Evolutionary conservation across 2,888 invertebrate species (phyloP), one percentile per base, ranked within the genome.

Genomic region (Drosophila anomalata): DNA sequence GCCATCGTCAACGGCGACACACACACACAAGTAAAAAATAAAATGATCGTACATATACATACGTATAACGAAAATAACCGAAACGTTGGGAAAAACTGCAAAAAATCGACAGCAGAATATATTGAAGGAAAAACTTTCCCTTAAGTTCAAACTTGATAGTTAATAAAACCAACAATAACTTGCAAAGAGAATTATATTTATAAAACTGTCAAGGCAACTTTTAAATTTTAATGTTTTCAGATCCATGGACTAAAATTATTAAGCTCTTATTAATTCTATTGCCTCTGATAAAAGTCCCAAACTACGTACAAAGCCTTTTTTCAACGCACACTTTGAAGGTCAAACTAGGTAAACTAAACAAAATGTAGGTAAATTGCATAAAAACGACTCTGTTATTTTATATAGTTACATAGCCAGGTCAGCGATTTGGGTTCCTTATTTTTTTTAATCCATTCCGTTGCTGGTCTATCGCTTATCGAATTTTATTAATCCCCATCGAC

Each of bases 41-140:
- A 31, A 48, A 31, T 9, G 11, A 11, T 44, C 42, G 14, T n/a
- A 47, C 11, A 47, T 29, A 57, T 26, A 29, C 33, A 52, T 26
- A 29, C 33, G 54, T 26, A 65, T 59, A 57, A 62, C 55, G 71
- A 53, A 70, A 33, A 44, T 56, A 55, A 56, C 55, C 50, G 33
- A 63, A 62, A 29, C 44, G 20, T n/a, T 8, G 6, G 8, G 7
- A 22, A 51, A 50, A 51, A 51, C 22, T 33, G 39, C 65, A 41
- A 53, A 58, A 55, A 63, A 68, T 68, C 80, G 71, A 76, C 61
- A 75, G 63, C 58, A 66, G 69, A 80, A 81, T 73, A 66, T 77
- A 85, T 81, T 72, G 73, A 85, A 54, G 71, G 61, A 73, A 52
- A 54, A 85, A 79, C 60, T 79, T 81, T 85, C 52, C 51, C 53